A percentile compares a stretch with the other conserved stretches of the same genome.
Conservation (phyloP, 2,797 vertebrate genomes). For the Staurois parvus region DNA sequence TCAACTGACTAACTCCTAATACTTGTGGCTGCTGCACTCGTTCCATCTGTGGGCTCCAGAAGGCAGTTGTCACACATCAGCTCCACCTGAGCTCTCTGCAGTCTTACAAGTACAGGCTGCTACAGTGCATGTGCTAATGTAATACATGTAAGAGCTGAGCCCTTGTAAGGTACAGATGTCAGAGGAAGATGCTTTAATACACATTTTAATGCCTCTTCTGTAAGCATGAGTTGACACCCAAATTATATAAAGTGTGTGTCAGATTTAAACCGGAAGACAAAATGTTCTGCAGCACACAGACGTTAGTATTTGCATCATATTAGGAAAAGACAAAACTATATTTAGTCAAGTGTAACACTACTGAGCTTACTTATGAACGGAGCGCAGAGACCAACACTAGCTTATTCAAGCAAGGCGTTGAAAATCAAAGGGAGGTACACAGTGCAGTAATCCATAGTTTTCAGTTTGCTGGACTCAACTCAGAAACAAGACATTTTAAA, state of each 20-base stretch:
- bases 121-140: not conserved
- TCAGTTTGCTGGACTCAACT: too few relatives aligned
- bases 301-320: too few relatives aligned
- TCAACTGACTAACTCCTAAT: not conserved
- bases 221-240: too few relatives aligned
- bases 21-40: not conserved
- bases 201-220: not conserved
- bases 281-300: not conserved
- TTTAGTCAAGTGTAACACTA: not conserved
- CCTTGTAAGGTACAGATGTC: not conserved
- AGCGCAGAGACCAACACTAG: too few relatives aligned
- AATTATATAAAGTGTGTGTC: not conserved
- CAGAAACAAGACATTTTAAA: too few relatives aligned
- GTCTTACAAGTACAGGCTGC: not conserved
- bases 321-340: not conserved
- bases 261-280: too few relatives aligned
- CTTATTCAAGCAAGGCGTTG: too few relatives aligned
- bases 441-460: too few relatives aligned
- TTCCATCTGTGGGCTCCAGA: not conserved
- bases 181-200: not conserved
- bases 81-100: constrained; percentile 8
- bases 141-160: not conserved
- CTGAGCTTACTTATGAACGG: too few relatives aligned
- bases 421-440: too few relatives aligned
- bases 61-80: not conserved